Percentiles rank a stretch among this genome's conserved stretches.
These are phyloP conservation scores for Umimayanthus chanpuru DNA, from an alignment of 92 coral and sea anemone species.

Conservation along the genomic window DNA sequence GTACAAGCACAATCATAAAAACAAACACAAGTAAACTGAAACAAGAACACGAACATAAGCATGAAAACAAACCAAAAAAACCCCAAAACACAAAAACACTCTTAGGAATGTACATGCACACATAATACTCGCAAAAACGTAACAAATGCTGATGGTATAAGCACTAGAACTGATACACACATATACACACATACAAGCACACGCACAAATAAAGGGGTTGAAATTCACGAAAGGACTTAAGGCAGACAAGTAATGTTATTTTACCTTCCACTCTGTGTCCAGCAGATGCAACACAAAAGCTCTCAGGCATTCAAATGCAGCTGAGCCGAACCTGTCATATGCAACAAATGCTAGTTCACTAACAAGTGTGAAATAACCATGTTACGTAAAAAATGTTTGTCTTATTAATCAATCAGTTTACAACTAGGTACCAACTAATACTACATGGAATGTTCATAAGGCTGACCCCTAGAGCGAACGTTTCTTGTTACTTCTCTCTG, in stretches of 20 bases:
- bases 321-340: slow-evolving; percentile 70
- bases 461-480: not conserved
- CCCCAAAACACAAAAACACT: too few species aligned
- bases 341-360: not conserved
- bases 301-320: slow-evolving; percentile 88
- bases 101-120: too few species aligned
- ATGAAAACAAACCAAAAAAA: too few species aligned
- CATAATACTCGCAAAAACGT: too few species aligned
- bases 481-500: not conserved
- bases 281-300: slow-evolving; percentile 91
- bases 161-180: not conserved
- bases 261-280: slow-evolving; percentile 98
- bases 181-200: not conserved
- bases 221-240: too few species aligned
- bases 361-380: not conserved
- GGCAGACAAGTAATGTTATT: too few species aligned
- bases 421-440: not conserved
- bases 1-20: not conserved
- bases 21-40: not conserved
- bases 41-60: not conserved
- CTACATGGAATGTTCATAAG: not conserved
- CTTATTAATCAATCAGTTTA: not conserved
- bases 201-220: not conserved
- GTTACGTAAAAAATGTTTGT: not conserved
- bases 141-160: not conserved